phyloP scores from a whole-genome alignment of 1,140 invertebrate species.

The Drosophila simulans region DNA sequence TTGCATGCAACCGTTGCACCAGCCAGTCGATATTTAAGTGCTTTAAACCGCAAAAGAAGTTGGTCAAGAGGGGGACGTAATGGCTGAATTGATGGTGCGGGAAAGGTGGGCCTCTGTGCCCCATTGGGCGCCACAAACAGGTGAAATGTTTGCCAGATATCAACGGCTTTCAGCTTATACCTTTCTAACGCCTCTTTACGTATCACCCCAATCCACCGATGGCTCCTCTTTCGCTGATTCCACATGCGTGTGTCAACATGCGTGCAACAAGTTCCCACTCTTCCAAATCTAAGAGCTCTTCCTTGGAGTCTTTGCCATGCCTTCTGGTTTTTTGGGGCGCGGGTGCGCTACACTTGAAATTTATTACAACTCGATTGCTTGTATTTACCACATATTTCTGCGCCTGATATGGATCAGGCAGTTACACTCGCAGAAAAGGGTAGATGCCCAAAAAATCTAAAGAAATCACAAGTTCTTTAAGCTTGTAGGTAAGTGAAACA shows the following conservation, averaged over 20 bases:
- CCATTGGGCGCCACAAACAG: conserved; percentile 48
- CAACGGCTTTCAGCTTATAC: conserved; percentile 56
- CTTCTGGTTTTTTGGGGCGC: conserved; percentile 45
- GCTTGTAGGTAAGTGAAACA: too few species aligned
- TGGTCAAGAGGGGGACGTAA: conserved; percentile 9
- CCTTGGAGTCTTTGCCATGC: too few species aligned
- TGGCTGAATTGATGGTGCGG: conserved; percentile 3
- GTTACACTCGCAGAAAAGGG: conserved; percentile 6
- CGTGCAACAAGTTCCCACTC: conserved; percentile 74
- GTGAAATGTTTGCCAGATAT: conserved; percentile 79
- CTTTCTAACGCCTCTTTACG: conserved; percentile 57
- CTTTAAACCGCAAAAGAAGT: conserved; percentile 67
- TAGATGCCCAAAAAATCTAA: not conserved
- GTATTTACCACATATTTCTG: conserved; percentile 76
- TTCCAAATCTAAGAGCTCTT: not conserved
- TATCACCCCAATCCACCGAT: not conserved
- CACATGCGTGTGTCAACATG: conserved; percentile 76
- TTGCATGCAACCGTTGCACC: conserved; percentile 70
- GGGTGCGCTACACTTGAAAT: conserved; percentile 78
- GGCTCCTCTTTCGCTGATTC: not conserved
- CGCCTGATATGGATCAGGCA: conserved; percentile 71
- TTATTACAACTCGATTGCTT: conserved; percentile 83
- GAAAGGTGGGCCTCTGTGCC: conserved; percentile 6
- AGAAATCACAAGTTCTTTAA: not conserved
- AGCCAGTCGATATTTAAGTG: conserved; percentile 80